Evolutionary conservation across 1,140 invertebrate genomes (phyloP).

Genomic region (Cyclina sinensis): DNA sequence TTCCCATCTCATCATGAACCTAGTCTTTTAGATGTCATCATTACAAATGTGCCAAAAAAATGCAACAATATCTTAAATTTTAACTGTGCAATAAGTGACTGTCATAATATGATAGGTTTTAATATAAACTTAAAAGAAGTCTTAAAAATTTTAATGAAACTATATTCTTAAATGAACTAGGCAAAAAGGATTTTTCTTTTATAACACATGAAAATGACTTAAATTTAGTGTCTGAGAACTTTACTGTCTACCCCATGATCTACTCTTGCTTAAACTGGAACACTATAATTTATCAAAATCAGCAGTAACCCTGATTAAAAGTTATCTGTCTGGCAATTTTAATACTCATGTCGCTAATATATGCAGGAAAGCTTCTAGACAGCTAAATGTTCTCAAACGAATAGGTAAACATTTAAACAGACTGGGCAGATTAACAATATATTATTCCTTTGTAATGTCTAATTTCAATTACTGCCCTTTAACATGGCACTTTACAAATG

Average conservation of each 20-base stretch:
- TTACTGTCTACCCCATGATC: conserved; percentile 56
- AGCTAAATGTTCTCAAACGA: too few species aligned
- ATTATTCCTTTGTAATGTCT: too few species aligned
- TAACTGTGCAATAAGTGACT: conserved; percentile 45
- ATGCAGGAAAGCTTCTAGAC: too few species aligned
- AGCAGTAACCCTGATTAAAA: conserved; percentile 22
- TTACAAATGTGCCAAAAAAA: conserved; percentile 14
- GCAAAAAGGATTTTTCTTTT: too few species aligned
- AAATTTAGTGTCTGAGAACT: conserved; percentile 14
- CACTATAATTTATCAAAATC: conserved; percentile 32
- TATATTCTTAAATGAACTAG: neutral
- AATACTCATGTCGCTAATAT: too few species aligned
- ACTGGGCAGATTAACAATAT: too few species aligned
- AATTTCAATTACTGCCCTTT: too few species aligned
- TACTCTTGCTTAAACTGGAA: conserved; percentile 53
- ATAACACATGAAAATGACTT: too few species aligned
- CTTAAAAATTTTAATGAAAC: conserved; percentile 38
- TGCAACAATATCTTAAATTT: neutral
- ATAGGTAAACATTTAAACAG: too few species aligned
- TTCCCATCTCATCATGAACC: neutral
- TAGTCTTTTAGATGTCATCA: conserved; percentile 30
- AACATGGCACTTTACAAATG: too few species aligned
- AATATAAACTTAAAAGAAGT: conserved; percentile 34
- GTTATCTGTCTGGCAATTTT: conserved; percentile 23
- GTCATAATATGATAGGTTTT: conserved; percentile 47